phyloP scores from a whole-genome alignment of 2,888 invertebrate genomes.

The Caenorhabditis sp. region DNA sequence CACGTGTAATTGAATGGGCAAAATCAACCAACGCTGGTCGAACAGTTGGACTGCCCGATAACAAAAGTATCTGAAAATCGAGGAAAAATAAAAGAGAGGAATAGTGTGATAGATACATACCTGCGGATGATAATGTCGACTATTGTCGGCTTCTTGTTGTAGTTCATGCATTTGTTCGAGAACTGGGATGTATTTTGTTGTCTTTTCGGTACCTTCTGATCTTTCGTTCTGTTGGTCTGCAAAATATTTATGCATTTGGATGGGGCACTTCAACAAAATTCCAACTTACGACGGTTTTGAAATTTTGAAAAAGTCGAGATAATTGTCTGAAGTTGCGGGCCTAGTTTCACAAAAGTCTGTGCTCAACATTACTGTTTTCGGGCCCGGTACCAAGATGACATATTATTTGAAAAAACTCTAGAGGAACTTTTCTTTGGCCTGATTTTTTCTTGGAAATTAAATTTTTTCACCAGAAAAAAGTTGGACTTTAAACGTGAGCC shows the following conservation, averaged over 20 bases:
- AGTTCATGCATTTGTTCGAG: slow-evolving; percentile 35
- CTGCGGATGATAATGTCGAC: slow-evolving; percentile 33
- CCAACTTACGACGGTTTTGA: too few relatives aligned
- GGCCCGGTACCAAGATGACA: too few relatives aligned
- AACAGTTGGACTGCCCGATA: slow-evolving; percentile 62
- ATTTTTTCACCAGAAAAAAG: not conserved
- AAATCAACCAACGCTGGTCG: slow-evolving; percentile 61
- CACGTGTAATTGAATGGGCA: slow-evolving; percentile 57
- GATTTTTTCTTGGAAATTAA: too few relatives aligned
- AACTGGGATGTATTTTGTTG: slow-evolving; percentile 19
- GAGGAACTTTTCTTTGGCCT: too few relatives aligned
- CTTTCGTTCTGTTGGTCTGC: slow-evolving; percentile 4
- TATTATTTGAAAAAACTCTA: too few relatives aligned
- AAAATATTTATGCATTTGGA: too few relatives aligned
- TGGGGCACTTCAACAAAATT: too few relatives aligned
- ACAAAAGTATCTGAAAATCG: slow-evolving; percentile 45
- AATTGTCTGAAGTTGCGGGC: too few relatives aligned
- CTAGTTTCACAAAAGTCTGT: too few relatives aligned
- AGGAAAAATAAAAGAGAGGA: not conserved
- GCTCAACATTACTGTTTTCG: too few relatives aligned
- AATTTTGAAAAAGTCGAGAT: too few relatives aligned
- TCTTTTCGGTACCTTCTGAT: slow-evolving; percentile 13
- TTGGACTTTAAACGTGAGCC: too few relatives aligned
- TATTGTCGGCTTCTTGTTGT: slow-evolving; percentile 24
- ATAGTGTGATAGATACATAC: not conserved